Evolutionary conservation across 92 coral and sea anemone species (phyloP).

Genomic region (Nematostella vectensis): DNA sequence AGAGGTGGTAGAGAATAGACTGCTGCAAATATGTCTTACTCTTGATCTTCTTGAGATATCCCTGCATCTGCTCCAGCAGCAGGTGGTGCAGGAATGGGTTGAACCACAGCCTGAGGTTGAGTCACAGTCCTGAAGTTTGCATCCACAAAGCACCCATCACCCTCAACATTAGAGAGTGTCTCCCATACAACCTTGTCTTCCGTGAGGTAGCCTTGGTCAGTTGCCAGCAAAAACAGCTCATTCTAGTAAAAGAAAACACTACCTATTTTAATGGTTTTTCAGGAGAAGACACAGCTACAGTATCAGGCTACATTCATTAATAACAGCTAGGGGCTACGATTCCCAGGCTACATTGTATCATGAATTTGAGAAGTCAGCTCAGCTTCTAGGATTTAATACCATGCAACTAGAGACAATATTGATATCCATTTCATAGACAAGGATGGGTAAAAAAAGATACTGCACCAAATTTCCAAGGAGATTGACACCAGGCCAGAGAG

Average conservation of each 20-base stretch:
- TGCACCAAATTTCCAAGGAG: too few relatives aligned
- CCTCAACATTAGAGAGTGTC: constrained; percentile 86
- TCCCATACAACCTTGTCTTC: constrained; percentile 96
- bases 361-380: too few relatives aligned
- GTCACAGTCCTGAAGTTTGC: constrained; percentile 53
- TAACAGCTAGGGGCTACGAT: too few relatives aligned
- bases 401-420: too few relatives aligned
- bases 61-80: constrained; percentile 12
- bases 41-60: constrained; percentile 92
- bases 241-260: constrained; percentile 27
- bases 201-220: constrained; percentile 96
- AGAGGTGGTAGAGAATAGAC: too few relatives aligned
- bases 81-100: constrained; percentile 10
- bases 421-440: too few relatives aligned
- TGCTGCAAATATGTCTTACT: constrained; percentile 62
- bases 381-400: too few relatives aligned
- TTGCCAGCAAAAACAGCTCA: constrained; percentile 85
- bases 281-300: not conserved
- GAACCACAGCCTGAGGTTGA: constrained; percentile 12
- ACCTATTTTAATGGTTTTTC: too few relatives aligned
- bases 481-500: too few relatives aligned
- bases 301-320: not conserved
- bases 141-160: constrained; percentile 86
- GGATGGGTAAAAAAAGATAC: too few relatives aligned
- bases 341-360: too few relatives aligned